These are phyloP conservation scores for Andricus quercusramuli DNA, from an alignment of 2,888 invertebrate genomes.

Conservation along the genomic window DNA sequence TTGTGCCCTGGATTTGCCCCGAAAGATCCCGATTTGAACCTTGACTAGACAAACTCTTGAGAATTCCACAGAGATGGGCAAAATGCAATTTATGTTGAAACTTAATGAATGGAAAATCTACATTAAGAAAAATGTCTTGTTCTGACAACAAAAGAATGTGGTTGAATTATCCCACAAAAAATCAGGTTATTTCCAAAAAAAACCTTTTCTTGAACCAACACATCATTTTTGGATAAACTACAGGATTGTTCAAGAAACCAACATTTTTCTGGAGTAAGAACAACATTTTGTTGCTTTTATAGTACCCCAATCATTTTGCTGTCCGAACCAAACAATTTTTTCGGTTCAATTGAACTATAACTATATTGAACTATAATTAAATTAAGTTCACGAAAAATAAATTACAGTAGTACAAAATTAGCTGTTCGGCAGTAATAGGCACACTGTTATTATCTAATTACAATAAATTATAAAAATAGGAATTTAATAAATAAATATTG, in stretches of 20 bases:
- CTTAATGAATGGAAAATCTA: neutral
- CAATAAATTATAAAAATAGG: neutral
- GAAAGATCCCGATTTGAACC: conserved; percentile 1
- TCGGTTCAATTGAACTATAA: too few relatives aligned
- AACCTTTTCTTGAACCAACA: too few relatives aligned
- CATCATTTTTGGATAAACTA: too few relatives aligned
- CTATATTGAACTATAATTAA: too few relatives aligned
- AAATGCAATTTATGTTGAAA: neutral
- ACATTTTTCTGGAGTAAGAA: too few relatives aligned
- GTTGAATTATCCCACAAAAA: too few relatives aligned
- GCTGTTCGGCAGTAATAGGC: neutral
- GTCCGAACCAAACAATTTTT: too few relatives aligned
- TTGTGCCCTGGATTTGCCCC: neutral
- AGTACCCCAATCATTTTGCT: too few relatives aligned
- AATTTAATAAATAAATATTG: neutral
- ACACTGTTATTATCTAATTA: neutral
- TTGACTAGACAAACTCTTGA: neutral
- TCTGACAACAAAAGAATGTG: too few relatives aligned
- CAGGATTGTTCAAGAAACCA: too few relatives aligned
- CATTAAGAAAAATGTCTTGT: neutral
- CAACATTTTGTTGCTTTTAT: too few relatives aligned
- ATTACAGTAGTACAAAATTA: neutral
- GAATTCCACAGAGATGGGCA: neutral
- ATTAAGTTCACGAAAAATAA: neutral
- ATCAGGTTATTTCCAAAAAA: too few relatives aligned